Conservation (phyloP, 1,140 invertebrate genomes). For the Drosophila bifasciata region DNA sequence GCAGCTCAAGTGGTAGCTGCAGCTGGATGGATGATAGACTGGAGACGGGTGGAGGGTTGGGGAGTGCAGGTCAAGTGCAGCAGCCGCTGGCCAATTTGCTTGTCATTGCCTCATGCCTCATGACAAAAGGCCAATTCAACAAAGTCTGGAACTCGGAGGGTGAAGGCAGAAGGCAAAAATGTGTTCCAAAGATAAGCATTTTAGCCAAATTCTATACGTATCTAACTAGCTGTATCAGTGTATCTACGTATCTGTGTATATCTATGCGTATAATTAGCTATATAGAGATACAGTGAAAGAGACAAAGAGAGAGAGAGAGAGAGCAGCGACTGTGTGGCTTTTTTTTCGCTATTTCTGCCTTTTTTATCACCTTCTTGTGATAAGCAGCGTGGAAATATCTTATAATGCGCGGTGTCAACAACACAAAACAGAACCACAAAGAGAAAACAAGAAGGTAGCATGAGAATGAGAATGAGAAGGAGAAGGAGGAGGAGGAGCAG, state of each 20-base stretch:
- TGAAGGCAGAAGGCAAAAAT: not conserved
- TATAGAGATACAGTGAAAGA: slow-evolving; percentile 19
- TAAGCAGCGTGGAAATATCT: slow-evolving; percentile 58
- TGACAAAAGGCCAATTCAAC: slow-evolving; percentile 56
- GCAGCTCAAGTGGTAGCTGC: slow-evolving; percentile 59
- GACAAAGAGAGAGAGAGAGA: slow-evolving; percentile 1
- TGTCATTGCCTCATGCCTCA: slow-evolving; percentile 36
- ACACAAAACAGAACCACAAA: slow-evolving; percentile 26
- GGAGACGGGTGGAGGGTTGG: slow-evolving; percentile 7
- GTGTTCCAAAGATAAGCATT: too few species aligned
- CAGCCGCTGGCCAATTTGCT: slow-evolving; percentile 73
- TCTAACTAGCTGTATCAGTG: not conserved
- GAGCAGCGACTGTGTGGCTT: slow-evolving; percentile 2
- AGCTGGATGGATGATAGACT: too few species aligned
- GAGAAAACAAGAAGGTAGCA: slow-evolving; percentile 2
- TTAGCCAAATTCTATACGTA: not conserved
- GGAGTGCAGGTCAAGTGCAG: slow-evolving; percentile 69
- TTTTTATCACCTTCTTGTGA: slow-evolving; percentile 53
- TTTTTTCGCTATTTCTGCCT: slow-evolving; percentile 34
- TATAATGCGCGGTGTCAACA: slow-evolving; percentile 65
- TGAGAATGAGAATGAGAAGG: not conserved
- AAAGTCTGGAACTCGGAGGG: slow-evolving; percentile 7
- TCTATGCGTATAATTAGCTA: not conserved
- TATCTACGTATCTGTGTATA: not conserved
- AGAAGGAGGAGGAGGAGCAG: slow-evolving; percentile 9